Evolutionary conservation across 2,113 vertebrate species (phyloP).

Genomic region (Parus major): DNA sequence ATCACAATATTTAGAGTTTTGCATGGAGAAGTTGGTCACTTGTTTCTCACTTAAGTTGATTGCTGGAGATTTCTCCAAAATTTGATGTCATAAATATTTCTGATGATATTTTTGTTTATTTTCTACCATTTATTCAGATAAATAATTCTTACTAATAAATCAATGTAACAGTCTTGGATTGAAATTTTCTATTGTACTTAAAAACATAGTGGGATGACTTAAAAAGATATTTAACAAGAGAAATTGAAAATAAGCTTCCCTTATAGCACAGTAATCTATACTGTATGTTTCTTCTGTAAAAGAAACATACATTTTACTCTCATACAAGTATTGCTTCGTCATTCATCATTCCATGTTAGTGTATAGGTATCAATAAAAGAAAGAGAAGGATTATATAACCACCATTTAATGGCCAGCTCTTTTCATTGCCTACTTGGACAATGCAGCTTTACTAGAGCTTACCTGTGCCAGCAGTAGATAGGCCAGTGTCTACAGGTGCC

Average conservation of each 20-base stretch:
- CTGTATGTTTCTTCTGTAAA: neutral
- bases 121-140: neutral
- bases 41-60: conserved; percentile 78
- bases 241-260: neutral
- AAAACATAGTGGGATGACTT: neutral
- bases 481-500: neutral
- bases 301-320: too few relatives aligned
- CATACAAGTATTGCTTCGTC: neutral
- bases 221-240: neutral
- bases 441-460: neutral
- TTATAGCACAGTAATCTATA: neutral
- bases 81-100: neutral
- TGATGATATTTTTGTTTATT: neutral
- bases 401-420: neutral
- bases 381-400: neutral
- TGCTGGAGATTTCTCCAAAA: conserved; percentile 74
- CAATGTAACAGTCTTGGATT: neutral
- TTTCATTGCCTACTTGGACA: neutral
- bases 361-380: neutral
- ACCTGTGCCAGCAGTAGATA: neutral
- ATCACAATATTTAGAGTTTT: conserved; percentile 2
- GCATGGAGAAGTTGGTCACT: conserved; percentile 69
- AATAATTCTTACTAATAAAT: neutral
- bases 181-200: neutral
- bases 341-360: neutral